Base-by-base conservation (phyloP, 2,113 vertebrate genomes). In the Onychorhynchus coronatus region DNA sequence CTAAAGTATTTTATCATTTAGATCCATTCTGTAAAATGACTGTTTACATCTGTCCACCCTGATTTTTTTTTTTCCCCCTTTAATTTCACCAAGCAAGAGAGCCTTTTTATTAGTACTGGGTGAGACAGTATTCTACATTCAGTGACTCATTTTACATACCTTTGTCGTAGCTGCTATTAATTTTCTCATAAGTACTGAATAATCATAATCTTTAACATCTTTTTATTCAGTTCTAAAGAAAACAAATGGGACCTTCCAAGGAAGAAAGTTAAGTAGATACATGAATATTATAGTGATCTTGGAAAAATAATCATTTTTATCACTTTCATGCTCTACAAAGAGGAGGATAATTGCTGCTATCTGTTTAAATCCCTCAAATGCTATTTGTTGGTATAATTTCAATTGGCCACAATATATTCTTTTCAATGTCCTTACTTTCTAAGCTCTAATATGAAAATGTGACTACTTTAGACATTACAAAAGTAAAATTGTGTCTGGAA, bases 211-310 rank as follows among this genome's bases (percentile, higher is more conserved):
- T 97, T 97, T 91, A 77, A 93, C 96, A 96, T 92, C 53, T 91
- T 73, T 74, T 92, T 96, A 77, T 96, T 97, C 39, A 82, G 93
- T 95, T 97, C 67, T 92, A 94, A 96, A 95, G 83, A 91, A 96
- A 97, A 96, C 62, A 97, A 98, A 96, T 96, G 85, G 56, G 84
- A 79, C 72, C 88, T 97, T 96, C 65, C 68, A 74, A 90, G 73
- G 72, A 94, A 72, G 76, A 90, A 92, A 96, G 95, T 97, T 97
- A 97, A 95, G 84, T 85, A 91, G 95, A 65, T 95, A 95, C 92
- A 91, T 95, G 95, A 97, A 95, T 97, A 97, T 96, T 97, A 68
- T 76, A 96, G 71, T 67, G 68, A 88, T 91, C 87, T 93, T 92
- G 72, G 72, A 97, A 88, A 82, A 94, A 91, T 75, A 97, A 93